Base-by-base conservation (phyloP, 2,797 vertebrate genomes). In the Natrix natrix region DNA sequence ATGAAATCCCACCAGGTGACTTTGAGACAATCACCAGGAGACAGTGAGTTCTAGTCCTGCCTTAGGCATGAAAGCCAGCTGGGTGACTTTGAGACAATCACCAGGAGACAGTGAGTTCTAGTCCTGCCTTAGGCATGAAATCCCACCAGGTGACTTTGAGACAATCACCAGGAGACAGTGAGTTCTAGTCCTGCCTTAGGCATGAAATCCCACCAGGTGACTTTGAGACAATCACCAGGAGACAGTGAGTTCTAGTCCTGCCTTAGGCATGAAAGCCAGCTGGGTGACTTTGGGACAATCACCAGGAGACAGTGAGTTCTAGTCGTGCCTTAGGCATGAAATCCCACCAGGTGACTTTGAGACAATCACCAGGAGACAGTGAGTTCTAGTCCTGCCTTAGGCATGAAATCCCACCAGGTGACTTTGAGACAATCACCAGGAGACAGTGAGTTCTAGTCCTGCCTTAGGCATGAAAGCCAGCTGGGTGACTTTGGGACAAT, bases 391-490 rank as follows among this genome's bases (percentile, higher is more conserved):
- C 28, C 12, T 2, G 1, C 12, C 28, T 66, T 66, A n/a, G 63
- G 5, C 26, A 28, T 28, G 4, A 28, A 63, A 5, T 26, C 61
- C 26, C 0, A 0, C 4, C 12, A 26, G 61, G 26, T 63, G 4
- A n/a, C 61, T 66, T 66, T 13, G 4, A 4, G 8, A 3, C 4
- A n/a, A 66, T 66, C 61, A 5, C 12, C 26, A 66, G 12, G 61
- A 66, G 26, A 66, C 11, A 1, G 11, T 28, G 26, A 66, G 28
- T n/a, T 66, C 63, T 66, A 66, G 63, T n/a, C 12, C 12, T 2
- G 0, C 12, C 12, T 66, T 66, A n/a, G 63, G 5, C 26, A 28
- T 28, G 1, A 28, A 63, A 5, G 26, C 61, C 26, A 0, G 0
- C 4, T 12, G 26, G 26, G 26, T 63, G 4, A n/a, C 63, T 66